phyloP scores from a whole-genome alignment of 2,888 invertebrate genomes.

The Eupithecia subumbrata region DNA sequence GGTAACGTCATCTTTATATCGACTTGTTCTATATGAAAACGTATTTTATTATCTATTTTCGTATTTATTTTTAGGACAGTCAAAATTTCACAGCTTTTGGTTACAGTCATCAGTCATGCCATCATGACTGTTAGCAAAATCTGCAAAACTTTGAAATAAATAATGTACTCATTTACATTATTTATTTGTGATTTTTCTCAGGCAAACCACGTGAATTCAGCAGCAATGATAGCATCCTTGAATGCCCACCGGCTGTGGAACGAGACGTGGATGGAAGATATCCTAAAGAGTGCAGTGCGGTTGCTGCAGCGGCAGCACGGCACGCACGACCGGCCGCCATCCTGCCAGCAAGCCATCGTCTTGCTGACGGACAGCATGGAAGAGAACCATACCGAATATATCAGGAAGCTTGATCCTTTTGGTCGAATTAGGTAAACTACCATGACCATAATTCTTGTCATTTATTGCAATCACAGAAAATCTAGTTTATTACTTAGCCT shows the following conservation, averaged over 20 bases:
- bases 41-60: no score
- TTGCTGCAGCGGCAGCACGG: constrained; percentile 58
- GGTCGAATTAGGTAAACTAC: constrained; percentile 65
- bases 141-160: not conserved
- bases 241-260: constrained; percentile 58
- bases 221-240: constrained; percentile 73
- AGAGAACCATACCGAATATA: constrained; percentile 61
- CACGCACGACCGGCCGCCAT: constrained; percentile 53
- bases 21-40: no score
- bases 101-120: no score
- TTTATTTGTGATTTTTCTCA: constrained; percentile 38
- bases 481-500: not conserved
- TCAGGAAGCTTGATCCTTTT: constrained; percentile 65
- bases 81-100: no score
- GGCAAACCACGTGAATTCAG: constrained; percentile 79
- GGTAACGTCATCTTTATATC: no score
- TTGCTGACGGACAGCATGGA: constrained; percentile 73
- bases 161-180: not conserved
- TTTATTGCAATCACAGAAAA: no score
- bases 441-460: no score
- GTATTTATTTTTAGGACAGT: no score
- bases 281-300: constrained; percentile 60
- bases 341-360: constrained; percentile 78
- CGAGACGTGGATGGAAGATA: constrained; percentile 62
- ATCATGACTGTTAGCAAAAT: not conserved